Base-by-base conservation (phyloP, 2,797 vertebrate species). In the Lepus townsendii region DNA sequence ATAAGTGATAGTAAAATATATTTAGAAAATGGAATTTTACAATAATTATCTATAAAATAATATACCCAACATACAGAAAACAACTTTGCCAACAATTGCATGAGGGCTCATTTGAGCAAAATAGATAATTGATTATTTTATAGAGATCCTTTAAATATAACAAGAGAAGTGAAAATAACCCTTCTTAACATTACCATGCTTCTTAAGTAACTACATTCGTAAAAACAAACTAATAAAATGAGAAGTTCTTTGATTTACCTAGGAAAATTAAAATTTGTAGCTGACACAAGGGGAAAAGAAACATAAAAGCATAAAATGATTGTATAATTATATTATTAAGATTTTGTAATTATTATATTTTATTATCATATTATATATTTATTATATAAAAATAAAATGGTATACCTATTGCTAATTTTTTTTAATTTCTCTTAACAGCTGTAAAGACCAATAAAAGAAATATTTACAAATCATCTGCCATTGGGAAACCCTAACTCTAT, bases 401-500 rank as follows among this genome's bases (percentile, higher is more conserved):
- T 7, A 13, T 83, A 76, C 94, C 91, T 88, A 87, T 86, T 95
- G 92, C 80, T 84, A 71, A 12, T 65, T 83, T 66, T 52, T 6
- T n/a, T 22, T 54, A 32, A 32, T 26, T 76, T 88, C 83, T 92
- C 69, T 22, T 2, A 94, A 87, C 80, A 83, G 82, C 13, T 75
- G 17, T 91, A 97, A 98, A 97, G 91, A 96, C 96, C 97, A 57
- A 91, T 98, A 97, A 96, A 97, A 98, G 98, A 98, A 96, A 98
- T 98, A 98, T 24, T 96, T 92, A 95, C 62, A 73, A 85, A 92
- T 94, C 96, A 96, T 93, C 82, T 98, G 95, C 97, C 96, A 94
- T 35, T 84, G 97, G 97, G 98, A 98, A 98, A 97, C 90, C 84
- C 97, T 97, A 97, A 94, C 94, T 2, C 93, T 92, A 78, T 92